Conservation (phyloP, 2,888 invertebrate species). For the Tineola bisselliella region DNA sequence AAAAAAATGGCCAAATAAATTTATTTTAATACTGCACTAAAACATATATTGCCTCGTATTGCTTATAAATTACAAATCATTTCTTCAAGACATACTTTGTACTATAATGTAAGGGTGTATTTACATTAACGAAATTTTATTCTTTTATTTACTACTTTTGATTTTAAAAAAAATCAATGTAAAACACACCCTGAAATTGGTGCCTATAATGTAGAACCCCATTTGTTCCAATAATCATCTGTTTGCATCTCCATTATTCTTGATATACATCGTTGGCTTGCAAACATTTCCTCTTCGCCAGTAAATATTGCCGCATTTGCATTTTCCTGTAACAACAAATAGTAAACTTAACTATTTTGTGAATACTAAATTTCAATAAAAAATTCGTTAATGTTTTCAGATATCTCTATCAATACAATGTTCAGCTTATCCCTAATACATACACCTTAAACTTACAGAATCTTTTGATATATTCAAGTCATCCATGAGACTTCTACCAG, state of each 20-base stretch:
- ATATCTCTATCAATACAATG: too few relatives aligned
- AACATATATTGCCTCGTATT: background rate
- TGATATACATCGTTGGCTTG: slow-evolving; percentile 93
- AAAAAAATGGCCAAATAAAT: background rate
- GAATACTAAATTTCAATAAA: too few relatives aligned
- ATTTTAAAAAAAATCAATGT: too few relatives aligned
- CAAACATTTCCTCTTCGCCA: slow-evolving; percentile 97
- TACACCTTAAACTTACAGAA: slow-evolving; percentile 54
- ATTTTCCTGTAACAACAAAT: slow-evolving; percentile 72
- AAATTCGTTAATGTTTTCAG: too few relatives aligned
- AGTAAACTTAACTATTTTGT: too few relatives aligned
- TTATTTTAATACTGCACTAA: slow-evolving; percentile 2
- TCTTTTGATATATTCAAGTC: slow-evolving; percentile 86
- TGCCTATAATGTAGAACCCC: slow-evolving; percentile 55
- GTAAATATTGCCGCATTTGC: slow-evolving; percentile 92
- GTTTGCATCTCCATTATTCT: slow-evolving; percentile 97
- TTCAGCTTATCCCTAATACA: too few relatives aligned
- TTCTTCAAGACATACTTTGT: too few relatives aligned
- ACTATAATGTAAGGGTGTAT: too few relatives aligned
- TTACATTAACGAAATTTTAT: too few relatives aligned
- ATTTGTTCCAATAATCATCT: slow-evolving; percentile 90
- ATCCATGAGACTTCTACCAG: slow-evolving; percentile 91
- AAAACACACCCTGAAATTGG: background rate
- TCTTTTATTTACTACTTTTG: too few relatives aligned
- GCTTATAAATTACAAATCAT: too few relatives aligned